A percentile compares a stretch with the other conserved stretches of the same genome.
phyloP scores from a whole-genome alignment of 2,113 vertebrate genomes.

The Meleagris gallopavo region DNA sequence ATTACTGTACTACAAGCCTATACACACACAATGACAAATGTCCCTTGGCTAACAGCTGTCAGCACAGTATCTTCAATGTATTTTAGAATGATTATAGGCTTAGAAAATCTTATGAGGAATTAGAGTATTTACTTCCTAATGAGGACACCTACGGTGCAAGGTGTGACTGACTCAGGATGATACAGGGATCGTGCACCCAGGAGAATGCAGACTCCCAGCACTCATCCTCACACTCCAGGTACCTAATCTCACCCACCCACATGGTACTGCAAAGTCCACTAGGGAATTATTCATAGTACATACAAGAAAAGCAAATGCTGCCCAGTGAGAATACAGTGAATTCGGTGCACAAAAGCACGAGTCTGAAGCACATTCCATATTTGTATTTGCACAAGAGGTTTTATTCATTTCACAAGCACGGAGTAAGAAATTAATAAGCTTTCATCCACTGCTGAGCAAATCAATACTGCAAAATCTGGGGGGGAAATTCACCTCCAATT shows the following conservation, averaged over 20 bases:
- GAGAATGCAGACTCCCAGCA: neutral
- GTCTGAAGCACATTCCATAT: neutral
- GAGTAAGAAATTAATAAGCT: neutral
- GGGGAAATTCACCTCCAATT: neutral
- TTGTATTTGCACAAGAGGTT: neutral
- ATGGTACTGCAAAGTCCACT: neutral
- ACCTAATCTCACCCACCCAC: neutral
- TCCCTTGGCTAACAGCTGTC: neutral
- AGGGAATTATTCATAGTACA: neutral
- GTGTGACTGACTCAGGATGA: neutral
- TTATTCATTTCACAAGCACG: neutral
- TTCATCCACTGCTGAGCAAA: neutral
- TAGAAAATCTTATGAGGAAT: neutral
- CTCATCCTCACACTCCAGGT: neutral
- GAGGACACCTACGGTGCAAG: neutral
- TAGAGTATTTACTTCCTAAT: neutral
- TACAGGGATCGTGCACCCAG: neutral
- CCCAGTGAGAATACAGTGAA: neutral
- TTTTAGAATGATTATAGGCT: neutral
- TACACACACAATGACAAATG: neutral
- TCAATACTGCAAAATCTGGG: neutral
- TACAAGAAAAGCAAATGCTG: neutral
- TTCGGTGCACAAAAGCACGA: fast-evolving
- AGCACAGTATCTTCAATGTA: neutral
- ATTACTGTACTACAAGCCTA: neutral